Evolutionary conservation across 2,888 invertebrate genomes (phyloP).

Genomic region (Zele albiditarsus): DNA sequence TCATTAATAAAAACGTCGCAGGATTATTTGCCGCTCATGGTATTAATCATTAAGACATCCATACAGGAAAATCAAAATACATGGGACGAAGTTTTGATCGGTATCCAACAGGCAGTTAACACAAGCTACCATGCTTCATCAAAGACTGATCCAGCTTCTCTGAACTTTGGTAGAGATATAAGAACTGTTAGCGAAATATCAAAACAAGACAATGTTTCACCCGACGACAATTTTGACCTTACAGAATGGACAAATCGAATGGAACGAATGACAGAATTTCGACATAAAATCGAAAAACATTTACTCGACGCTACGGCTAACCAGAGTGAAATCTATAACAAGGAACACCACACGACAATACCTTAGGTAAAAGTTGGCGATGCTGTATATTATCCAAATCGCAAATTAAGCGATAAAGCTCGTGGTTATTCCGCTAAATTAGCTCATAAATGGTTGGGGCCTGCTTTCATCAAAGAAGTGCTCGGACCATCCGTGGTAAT

Average conservation of each 20-base stretch:
- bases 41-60: slow-evolving; percentile 32
- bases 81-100: slow-evolving; percentile 41
- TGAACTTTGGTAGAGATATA: slow-evolving; percentile 40
- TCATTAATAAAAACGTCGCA: slow-evolving; percentile 29
- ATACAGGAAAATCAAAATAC: slow-evolving; percentile 31
- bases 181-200: too few relatives aligned
- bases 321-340: too few relatives aligned
- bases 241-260: too few relatives aligned
- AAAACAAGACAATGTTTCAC: too few relatives aligned
- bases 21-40: slow-evolving; percentile 6
- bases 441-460: background rate
- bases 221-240: too few relatives aligned
- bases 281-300: too few relatives aligned
- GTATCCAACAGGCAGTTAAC: slow-evolving; percentile 36
- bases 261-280: too few relatives aligned
- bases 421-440: background rate
- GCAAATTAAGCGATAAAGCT: background rate
- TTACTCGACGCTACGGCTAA: too few relatives aligned
- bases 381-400: slow-evolving; percentile 1
- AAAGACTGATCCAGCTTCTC: slow-evolving; percentile 34
- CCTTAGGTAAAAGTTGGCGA: too few relatives aligned
- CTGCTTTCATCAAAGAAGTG: background rate
- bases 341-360: too few relatives aligned
- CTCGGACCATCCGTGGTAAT: background rate
- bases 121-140: background rate